A percentile compares a stretch with the other conserved stretches of the same genome.
phyloP scores from a whole-genome alignment of 2,888 invertebrate genomes.

The Cryptocheilus praepositus region DNA sequence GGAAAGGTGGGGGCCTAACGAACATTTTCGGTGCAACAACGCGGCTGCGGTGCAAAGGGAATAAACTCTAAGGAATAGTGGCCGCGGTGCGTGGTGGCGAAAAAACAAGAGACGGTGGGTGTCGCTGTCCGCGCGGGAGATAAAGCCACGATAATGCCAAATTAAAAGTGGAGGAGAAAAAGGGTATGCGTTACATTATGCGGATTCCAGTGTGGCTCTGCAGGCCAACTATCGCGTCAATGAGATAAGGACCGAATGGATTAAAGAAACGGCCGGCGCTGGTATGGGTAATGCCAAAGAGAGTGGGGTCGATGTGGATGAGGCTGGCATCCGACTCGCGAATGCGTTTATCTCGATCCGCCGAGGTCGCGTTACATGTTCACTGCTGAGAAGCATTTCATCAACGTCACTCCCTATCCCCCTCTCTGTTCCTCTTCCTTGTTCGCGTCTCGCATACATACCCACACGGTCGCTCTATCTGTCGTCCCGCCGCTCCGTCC shows the following conservation, averaged over 20 bases:
- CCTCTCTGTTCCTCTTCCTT: constrained; percentile 4
- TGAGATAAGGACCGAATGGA: constrained; percentile 49
- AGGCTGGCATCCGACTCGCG: constrained; percentile 49
- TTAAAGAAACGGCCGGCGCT: constrained; percentile 33
- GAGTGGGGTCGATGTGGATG: constrained; percentile 23
- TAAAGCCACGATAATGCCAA: neutral
- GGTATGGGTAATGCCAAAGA: too few species aligned
- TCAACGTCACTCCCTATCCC: constrained; percentile 11
- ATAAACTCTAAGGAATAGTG: too few species aligned
- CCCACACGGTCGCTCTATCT: constrained; percentile 14
- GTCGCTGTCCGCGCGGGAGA: too few species aligned
- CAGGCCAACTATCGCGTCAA: constrained; percentile 46
- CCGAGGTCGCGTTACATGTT: constrained; percentile 48
- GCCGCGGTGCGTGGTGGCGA: too few species aligned
- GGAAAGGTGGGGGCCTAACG: too few species aligned
- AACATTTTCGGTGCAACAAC: too few species aligned
- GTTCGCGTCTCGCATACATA: neutral
- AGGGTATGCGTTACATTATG: neutral
- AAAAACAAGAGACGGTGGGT: too few species aligned
- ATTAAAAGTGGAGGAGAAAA: neutral
- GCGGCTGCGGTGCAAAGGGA: too few species aligned
- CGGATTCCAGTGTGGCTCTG: constrained; percentile 29
- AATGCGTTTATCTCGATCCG: constrained; percentile 52
- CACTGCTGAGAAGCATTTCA: constrained; percentile 33
- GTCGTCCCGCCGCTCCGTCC: neutral